Evolutionary conservation across 2,888 invertebrate genomes (phyloP).

Genomic region (Eristalinus aeneus): DNA sequence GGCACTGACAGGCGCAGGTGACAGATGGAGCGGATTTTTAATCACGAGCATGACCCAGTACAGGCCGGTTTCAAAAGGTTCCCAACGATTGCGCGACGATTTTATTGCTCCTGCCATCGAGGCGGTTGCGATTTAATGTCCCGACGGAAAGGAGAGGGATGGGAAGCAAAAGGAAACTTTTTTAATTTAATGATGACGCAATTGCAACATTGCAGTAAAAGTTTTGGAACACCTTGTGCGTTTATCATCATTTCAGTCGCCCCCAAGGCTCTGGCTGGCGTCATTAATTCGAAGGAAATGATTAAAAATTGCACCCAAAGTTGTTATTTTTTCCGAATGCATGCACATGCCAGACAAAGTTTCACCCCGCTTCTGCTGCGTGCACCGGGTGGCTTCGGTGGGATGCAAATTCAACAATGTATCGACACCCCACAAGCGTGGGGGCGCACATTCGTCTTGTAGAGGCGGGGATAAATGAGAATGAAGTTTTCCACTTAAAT

Average conservation of each 20-base stretch:
- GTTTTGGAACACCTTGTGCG: conserved; percentile 23
- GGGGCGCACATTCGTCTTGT: background rate
- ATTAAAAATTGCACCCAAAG: conserved; percentile 17
- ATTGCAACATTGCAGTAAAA: conserved; percentile 16
- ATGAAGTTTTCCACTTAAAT: conserved; percentile 53
- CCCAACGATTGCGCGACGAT: background rate
- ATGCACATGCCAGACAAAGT: conserved; percentile 22
- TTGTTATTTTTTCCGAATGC: conserved; percentile 11
- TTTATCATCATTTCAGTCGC: background rate
- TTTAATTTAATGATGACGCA: conserved; percentile 10
- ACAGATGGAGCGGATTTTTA: background rate
- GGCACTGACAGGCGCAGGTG: background rate
- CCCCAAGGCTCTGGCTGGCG: background rate
- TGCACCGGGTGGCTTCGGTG: conserved; percentile 6
- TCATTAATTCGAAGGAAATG: background rate
- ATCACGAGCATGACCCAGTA: background rate
- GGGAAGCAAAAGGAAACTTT: background rate
- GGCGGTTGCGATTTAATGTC: conserved; percentile 11
- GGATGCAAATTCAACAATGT: conserved; percentile 61
- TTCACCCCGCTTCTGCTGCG: conserved; percentile 5
- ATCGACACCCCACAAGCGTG: background rate
- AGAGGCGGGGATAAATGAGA: background rate
- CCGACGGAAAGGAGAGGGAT: background rate
- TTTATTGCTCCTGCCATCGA: background rate
- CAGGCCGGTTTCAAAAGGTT: background rate